Evolutionary conservation across 2,113 vertebrate species (phyloP).

Genomic region (Callocephalon fimbriatum): DNA sequence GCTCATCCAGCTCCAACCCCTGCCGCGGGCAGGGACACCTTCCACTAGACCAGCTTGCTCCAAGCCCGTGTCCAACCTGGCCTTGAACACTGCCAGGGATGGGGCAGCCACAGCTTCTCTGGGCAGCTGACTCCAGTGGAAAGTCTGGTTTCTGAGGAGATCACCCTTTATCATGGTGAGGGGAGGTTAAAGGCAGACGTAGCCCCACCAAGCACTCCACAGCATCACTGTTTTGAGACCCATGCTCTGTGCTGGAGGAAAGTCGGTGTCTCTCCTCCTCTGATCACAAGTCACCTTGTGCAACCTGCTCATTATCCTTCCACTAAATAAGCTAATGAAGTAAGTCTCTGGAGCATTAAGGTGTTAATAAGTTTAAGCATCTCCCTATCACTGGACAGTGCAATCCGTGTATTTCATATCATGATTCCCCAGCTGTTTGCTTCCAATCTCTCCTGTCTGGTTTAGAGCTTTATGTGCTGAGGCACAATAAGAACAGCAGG

Average conservation of each 20-base stretch:
- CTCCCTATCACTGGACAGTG: neutral
- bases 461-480: neutral
- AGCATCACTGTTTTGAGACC: neutral
- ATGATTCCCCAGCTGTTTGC: neutral
- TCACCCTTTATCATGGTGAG: accelerated
- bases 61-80: neutral
- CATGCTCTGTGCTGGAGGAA: accelerated
- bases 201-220: neutral
- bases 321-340: neutral
- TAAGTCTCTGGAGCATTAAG: neutral
- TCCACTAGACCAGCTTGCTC: neutral
- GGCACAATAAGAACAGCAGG: neutral
- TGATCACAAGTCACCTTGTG: neutral
- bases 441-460: neutral
- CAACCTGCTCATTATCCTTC: neutral
- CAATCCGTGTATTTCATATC: neutral
- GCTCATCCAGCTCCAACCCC: neutral
- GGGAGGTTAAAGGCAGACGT: neutral
- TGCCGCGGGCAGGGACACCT: neutral
- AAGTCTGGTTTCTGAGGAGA: neutral
- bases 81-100: neutral
- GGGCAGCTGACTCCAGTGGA: neutral
- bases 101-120: neutral
- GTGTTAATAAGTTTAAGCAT: slow-evolving; percentile 2
- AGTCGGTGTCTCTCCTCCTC: neutral